Evolutionary conservation across 2,888 invertebrate genomes (phyloP).

Genomic region (Latrodectus hesperus): DNA sequence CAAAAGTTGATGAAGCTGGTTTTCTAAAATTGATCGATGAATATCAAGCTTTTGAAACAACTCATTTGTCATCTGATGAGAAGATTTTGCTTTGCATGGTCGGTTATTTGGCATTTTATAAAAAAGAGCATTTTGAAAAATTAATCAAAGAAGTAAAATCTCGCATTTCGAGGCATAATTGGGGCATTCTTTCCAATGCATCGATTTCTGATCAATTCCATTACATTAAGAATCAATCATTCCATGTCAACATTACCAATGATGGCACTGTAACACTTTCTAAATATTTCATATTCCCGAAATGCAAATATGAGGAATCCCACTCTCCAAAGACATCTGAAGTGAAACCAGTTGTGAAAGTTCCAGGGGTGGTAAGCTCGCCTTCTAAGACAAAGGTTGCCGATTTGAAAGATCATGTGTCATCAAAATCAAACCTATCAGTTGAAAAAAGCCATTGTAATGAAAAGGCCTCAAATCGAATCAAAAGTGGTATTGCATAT

Average conservation of each 20-base stretch:
- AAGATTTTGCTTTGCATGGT: constrained; percentile 2
- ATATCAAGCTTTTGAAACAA: not conserved
- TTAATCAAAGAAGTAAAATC: constrained; percentile 3
- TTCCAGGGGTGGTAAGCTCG: too few relatives aligned
- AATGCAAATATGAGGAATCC: not conserved
- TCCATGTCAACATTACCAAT: not conserved
- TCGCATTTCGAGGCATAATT: not conserved
- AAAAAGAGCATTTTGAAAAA: constrained; percentile 4
- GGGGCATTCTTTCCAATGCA: not conserved
- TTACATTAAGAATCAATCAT: not conserved
- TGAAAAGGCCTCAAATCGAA: too few relatives aligned
- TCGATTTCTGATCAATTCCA: constrained; percentile 1
- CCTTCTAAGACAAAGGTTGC: too few relatives aligned
- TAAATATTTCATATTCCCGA: not conserved
- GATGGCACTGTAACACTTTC: not conserved
- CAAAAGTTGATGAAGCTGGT: not conserved
- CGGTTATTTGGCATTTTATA: constrained; percentile 9
- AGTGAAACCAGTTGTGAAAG: not conserved
- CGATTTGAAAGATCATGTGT: too few relatives aligned
- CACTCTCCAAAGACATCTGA: not conserved
- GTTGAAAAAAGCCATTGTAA: too few relatives aligned
- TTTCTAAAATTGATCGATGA: not conserved
- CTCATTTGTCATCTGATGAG: not conserved
- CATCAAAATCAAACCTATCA: too few relatives aligned
- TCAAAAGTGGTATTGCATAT: too few relatives aligned